Conservation (phyloP, 2,797 vertebrate species). For the Malurus leucopterus region DNA sequence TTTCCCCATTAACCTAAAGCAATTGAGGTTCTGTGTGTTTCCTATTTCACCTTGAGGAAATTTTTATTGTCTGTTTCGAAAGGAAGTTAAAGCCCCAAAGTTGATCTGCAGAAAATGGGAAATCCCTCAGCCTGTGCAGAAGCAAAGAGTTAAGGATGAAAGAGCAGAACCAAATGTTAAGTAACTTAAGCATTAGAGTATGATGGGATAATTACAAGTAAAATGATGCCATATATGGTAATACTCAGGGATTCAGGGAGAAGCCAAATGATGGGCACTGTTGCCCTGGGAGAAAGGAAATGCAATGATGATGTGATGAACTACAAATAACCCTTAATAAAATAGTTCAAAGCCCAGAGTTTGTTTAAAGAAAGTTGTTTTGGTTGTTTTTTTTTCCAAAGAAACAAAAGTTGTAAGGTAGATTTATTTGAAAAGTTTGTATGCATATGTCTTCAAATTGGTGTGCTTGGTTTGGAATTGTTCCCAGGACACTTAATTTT, state of each 20-base stretch:
- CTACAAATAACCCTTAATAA: slow-evolving; percentile 51
- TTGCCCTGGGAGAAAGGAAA: slow-evolving; percentile 45
- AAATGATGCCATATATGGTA: slow-evolving; percentile 48
- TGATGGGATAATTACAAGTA: slow-evolving; percentile 15
- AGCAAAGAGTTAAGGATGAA: slow-evolving; percentile 4
- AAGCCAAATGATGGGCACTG: slow-evolving; percentile 51
- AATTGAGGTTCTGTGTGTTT: background rate
- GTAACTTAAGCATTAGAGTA: slow-evolving; percentile 2
- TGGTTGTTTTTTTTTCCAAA: background rate
- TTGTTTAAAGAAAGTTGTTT: slow-evolving; percentile 11
- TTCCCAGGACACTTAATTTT: slow-evolving; percentile 68
- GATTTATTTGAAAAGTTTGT: slow-evolving; percentile 43
- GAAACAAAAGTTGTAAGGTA: slow-evolving; percentile 34
- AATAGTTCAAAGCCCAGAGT: slow-evolving; percentile 7
- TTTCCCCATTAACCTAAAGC: background rate
- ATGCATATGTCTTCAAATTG: slow-evolving; percentile 6
- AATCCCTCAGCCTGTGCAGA: background rate
- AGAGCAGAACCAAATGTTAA: slow-evolving; percentile 2
- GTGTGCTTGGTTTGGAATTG: slow-evolving; percentile 61
- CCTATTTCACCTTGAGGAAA: background rate
- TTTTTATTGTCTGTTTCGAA: background rate
- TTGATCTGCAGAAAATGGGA: background rate
- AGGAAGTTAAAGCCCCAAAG: background rate
- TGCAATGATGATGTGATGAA: slow-evolving; percentile 10
- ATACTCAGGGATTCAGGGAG: slow-evolving; percentile 1